Evolutionary conservation across 2,888 invertebrate genomes (phyloP).

Genomic region (Dastarcus helophoroides): DNA sequence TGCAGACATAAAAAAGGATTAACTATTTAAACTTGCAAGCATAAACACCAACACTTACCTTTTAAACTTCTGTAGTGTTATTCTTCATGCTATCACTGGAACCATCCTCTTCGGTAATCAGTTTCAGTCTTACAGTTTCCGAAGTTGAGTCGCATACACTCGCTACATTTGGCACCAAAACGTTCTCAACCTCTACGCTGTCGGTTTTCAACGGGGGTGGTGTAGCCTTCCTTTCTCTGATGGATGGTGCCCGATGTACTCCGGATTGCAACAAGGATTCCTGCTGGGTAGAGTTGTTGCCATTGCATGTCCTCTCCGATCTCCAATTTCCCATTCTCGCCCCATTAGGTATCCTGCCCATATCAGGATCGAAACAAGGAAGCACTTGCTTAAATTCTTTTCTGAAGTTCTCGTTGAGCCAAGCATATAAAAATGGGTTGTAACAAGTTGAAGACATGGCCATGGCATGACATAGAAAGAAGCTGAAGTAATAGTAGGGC

Average conservation of each 20-base stretch:
- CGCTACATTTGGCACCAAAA: slow-evolving; percentile 35
- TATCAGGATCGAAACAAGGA: slow-evolving; percentile 44
- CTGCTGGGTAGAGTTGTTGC: slow-evolving; percentile 56
- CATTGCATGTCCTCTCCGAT: slow-evolving; percentile 63
- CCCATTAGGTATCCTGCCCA: slow-evolving; percentile 27
- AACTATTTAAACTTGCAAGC: too few species aligned
- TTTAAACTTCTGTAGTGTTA: too few species aligned
- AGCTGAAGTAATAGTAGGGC: slow-evolving; percentile 77
- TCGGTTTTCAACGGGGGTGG: slow-evolving; percentile 37
- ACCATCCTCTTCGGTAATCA: slow-evolving; percentile 36
- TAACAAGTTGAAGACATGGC: slow-evolving; percentile 93
- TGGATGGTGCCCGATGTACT: slow-evolving; percentile 45
- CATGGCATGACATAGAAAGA: slow-evolving; percentile 78
- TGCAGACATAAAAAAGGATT: too few species aligned
- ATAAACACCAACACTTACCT: too few species aligned
- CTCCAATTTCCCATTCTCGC: slow-evolving; percentile 44
- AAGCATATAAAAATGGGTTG: slow-evolving; percentile 89
- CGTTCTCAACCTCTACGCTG: slow-evolving; percentile 47
- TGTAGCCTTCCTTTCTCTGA: slow-evolving; percentile 32
- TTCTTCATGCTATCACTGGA: too few species aligned
- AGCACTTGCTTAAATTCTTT: slow-evolving; percentile 76
- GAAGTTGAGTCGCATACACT: slow-evolving; percentile 33
- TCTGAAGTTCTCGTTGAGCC: slow-evolving; percentile 90
- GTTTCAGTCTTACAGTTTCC: slow-evolving; percentile 35
- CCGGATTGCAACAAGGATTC: slow-evolving; percentile 35